Evolutionary conservation across 37 sponge, comb jelly and placozoan species (phyloP), one percentile per base, ranked within the genome.

Genomic region (Halichondria panicea): DNA sequence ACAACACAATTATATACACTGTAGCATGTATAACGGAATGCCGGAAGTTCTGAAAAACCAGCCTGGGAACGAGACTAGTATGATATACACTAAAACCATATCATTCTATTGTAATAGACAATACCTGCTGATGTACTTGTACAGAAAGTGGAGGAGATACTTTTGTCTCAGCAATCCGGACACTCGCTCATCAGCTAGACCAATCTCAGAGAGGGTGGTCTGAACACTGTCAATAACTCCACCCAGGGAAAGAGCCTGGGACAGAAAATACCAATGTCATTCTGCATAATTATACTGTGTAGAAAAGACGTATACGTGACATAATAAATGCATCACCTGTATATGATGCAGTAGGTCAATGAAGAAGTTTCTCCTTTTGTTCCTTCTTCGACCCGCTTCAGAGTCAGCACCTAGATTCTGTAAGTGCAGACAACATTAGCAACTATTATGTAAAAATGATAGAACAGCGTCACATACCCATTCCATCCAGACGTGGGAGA

Each of bases 101-200:
- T 48, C 52, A 66, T 66, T 32, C 40, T 54, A 79, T 70, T n/a
- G n/a, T n/a, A n/a, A n/a, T n/a, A n/a, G n/a, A n/a, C n/a, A n/a
- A 53, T 27, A 82, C 89, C 83, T 82, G 53, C 77, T 74, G 39
- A 88, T 64, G 68, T 68, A 88, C 66, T 72, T 75, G 68, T 82
- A 88, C 46, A 88, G 68, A 41, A 82, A 88, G 66, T 88, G 89
- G 0, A 88, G 79, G 11, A 88, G 79, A 53, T 88, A 74, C 27
- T 82, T 82, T 54, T 82, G 84, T 36, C 79, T 77, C 0, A 68
- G 72, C 33, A 55, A 5, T 30, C 61, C 52, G 19, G 60, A 71
- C 43, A 73, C 79, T 33, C 30, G 28, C 38, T 77, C 83, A 35
- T 71, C 78, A 30, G 27, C 33, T 18, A 63, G 46, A 30, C 36